Evolutionary conservation across 2,888 invertebrate species (phyloP).

Genomic region (Carterocephalus palaemon): DNA sequence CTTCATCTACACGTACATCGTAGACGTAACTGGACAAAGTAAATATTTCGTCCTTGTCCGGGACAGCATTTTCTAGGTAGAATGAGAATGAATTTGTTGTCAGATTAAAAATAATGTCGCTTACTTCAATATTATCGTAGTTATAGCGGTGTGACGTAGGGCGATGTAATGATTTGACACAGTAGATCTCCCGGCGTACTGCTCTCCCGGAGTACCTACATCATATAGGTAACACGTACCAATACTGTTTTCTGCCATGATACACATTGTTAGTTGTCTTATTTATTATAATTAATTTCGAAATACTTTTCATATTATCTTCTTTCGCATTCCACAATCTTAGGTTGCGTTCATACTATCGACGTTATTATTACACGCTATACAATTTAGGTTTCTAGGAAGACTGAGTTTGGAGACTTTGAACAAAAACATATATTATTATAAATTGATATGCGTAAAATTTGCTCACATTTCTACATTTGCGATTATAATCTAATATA

Average conservation of each 20-base stretch:
- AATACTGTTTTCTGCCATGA: conserved; percentile 36
- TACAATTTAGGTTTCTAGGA: conserved; percentile 67
- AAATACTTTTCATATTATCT: conserved; percentile 34
- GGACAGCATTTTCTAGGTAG: conserved; percentile 71
- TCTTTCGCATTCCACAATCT: conserved; percentile 58
- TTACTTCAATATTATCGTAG: conserved; percentile 49
- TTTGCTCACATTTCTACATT: conserved; percentile 59
- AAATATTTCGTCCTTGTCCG: conserved; percentile 66
- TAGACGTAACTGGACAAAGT: conserved; percentile 25
- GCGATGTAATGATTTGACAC: conserved; percentile 40
- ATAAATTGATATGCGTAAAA: conserved; percentile 23
- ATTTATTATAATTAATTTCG: conserved; percentile 37
- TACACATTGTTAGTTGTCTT: conserved; percentile 46
- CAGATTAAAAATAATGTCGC: conserved; percentile 61
- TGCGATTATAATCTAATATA: conserved; percentile 22
- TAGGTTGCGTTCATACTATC: conserved; percentile 39
- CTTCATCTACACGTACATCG: conserved; percentile 11
- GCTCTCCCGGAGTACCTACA: too few species aligned
- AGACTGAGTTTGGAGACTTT: conserved; percentile 72
- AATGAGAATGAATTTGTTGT: conserved; percentile 56
- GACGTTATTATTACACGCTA: too few species aligned
- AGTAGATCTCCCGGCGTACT: conserved; percentile 48
- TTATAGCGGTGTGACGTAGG: conserved; percentile 44
- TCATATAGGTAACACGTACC: conserved; percentile 35
- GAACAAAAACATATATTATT: conserved; percentile 28